phyloP scores from a whole-genome alignment of 1,140 invertebrate genomes.

The Drosophila tropicalis region DNA sequence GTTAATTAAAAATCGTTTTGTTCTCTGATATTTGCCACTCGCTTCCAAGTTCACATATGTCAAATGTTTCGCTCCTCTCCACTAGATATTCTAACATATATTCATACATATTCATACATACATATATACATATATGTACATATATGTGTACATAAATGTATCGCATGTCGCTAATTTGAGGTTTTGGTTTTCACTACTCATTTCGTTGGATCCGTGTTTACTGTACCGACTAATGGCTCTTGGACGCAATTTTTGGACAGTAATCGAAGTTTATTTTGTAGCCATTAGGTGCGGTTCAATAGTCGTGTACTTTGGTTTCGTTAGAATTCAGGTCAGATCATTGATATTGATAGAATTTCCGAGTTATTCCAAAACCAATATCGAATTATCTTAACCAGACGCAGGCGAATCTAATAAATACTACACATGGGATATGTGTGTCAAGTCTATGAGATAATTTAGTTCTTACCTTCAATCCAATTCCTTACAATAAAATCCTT shows the following conservation, averaged over 20 bases:
- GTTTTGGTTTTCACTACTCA: slow-evolving; percentile 35
- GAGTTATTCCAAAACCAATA: too few species aligned
- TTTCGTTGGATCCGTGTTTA: slow-evolving; percentile 59
- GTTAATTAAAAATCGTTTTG: slow-evolving; percentile 81
- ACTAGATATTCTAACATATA: slow-evolving; percentile 7
- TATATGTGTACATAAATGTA: not conserved
- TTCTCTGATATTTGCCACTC: slow-evolving; percentile 57
- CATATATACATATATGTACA: not conserved
- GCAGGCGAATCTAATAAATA: too few species aligned
- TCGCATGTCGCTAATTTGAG: slow-evolving; percentile 71
- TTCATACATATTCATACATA: not conserved
- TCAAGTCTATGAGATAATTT: too few species aligned
- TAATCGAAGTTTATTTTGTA: slow-evolving; percentile 12
- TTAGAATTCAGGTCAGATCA: not conserved
- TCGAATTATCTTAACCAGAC: too few species aligned
- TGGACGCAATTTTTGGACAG: slow-evolving; percentile 28
- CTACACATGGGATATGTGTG: too few species aligned
- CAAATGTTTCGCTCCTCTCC: slow-evolving; percentile 32
- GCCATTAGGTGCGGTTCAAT: slow-evolving; percentile 49
- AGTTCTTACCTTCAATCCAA: too few species aligned
- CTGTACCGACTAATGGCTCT: slow-evolving; percentile 53
- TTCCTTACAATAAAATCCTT: too few species aligned
- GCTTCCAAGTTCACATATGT: slow-evolving; percentile 69
- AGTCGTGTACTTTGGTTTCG: slow-evolving; percentile 38
- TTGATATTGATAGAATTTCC: not conserved